Conservation (phyloP, 23 tunicate species). For the Styela clava region DNA sequence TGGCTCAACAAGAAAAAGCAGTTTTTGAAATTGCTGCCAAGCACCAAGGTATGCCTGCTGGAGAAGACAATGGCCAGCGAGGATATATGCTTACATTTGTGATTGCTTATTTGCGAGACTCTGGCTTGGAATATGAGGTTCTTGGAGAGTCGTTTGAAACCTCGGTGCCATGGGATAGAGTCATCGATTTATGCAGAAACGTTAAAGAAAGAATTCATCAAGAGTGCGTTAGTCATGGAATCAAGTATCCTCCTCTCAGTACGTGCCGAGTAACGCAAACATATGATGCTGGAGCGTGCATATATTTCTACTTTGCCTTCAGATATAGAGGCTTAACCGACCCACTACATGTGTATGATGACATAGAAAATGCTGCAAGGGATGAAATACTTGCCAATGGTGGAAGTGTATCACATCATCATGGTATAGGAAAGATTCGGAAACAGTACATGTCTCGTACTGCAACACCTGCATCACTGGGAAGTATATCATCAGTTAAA, state of each 20-base stretch:
- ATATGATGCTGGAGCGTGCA: conserved; percentile 93
- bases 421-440: conserved; percentile 85
- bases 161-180: conserved; percentile 93
- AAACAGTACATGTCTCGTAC: conserved; percentile 79
- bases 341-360: conserved; percentile 64
- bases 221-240: conserved; percentile 60
- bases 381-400: conserved; percentile 86
- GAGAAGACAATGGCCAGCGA: conserved; percentile 90
- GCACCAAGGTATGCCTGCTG: conserved; percentile 89
- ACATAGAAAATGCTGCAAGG: conserved; percentile 82
- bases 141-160: conserved; percentile 94
- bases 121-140: conserved; percentile 77
- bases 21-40: conserved; percentile 85
- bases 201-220: conserved; percentile 81
- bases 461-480: conserved; percentile 57
- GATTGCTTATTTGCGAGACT: conserved; percentile 82
- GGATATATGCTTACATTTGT: conserved; percentile 95
- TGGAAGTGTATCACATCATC: conserved; percentile 88
- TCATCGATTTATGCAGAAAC: conserved; percentile 70
- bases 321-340: conserved; percentile 81
- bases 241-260: conserved; percentile 63
- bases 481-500: conserved; percentile 61
- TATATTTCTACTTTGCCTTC: conserved; percentile 85
- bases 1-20: conserved; percentile 80
- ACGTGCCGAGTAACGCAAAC: conserved; percentile 93